Base-by-base conservation (phyloP, 2,888 invertebrate genomes). In the Drosophila ezoana region DNA sequence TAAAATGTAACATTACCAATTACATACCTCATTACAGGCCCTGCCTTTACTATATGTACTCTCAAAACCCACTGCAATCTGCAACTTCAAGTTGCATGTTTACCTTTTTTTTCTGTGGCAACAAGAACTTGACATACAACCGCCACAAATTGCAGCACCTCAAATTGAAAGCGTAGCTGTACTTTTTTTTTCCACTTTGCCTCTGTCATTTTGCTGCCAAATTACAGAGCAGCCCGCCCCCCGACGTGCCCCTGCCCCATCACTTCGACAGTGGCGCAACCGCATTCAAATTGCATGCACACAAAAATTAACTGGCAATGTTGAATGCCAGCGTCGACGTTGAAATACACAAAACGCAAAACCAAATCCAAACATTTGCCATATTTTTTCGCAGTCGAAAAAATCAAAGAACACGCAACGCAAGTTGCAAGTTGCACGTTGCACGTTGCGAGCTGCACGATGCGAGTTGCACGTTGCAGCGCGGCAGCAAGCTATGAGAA, bases 271-370 rank as follows among this genome's bases (percentile, higher is more conserved):
- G 48, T 40, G 47, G 45, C 54, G 40, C 59, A 68, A 78, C 72
- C 75, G 78, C 78, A 78, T 65, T 62, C 68, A 63, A 79, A 68
- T 80, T 70, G 79, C 81, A 81, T 81, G 81, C 72, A 69, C 67
- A 68, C 65, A 47, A 64, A 77, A 81, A 79, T 79, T 79, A 79
- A 79, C 79, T 79, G 71, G 63, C 71, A 79, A 76, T 61, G 72
- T 60, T 72, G 65, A 68, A 58, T 48, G 38, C 51, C 35, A 14
- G 61, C 18, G 28, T 38, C 35, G 13, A 48, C 28, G n/a, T 8
- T 38, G 20, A 5, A 9, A 13, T 13, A 45, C 23, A 28, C 28
- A 35, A 54, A 65, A 53, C 41, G 65, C 58, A 56, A 59, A 65
- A 58, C 69, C 68, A 73, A 80, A 80, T 63, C 57, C 81, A 81